Conservation (phyloP, 2,888 invertebrate genomes). For the Steinernema carpocapsae region DNA sequence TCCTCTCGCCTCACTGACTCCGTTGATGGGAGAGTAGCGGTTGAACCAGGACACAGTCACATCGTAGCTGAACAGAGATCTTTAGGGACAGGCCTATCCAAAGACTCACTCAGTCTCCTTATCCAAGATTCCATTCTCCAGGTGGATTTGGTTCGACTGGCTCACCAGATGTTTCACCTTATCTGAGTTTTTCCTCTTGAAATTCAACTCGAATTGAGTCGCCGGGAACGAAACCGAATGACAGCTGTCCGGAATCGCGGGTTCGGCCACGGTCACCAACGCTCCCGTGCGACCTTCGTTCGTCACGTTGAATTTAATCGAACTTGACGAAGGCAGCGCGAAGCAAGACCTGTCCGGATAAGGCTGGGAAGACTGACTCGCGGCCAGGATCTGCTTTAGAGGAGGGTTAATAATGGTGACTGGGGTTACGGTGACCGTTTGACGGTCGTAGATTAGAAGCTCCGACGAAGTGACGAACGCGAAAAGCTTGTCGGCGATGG, state of each 20-base stretch:
- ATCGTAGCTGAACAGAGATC: constrained; percentile 52
- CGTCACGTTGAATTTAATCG: constrained; percentile 61
- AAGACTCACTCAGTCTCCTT: constrained; percentile 65
- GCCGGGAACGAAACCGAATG: constrained; percentile 60
- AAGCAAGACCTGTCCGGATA: constrained; percentile 67
- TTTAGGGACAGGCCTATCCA: neutral
- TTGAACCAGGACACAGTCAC: constrained; percentile 65
- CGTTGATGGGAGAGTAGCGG: constrained; percentile 58
- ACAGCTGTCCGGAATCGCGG: constrained; percentile 46
- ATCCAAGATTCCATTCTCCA: constrained; percentile 67
- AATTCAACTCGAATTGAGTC: constrained; percentile 66
- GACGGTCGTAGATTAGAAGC: constrained; percentile 62
- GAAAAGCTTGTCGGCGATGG: constrained; percentile 67
- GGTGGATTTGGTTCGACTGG: constrained; percentile 55
- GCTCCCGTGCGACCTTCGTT: constrained; percentile 67
- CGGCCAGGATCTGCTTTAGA: constrained; percentile 65
- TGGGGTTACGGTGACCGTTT: constrained; percentile 49
- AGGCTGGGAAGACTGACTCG: constrained; percentile 66
- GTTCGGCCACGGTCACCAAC: constrained; percentile 53
- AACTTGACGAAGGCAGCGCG: constrained; percentile 58
- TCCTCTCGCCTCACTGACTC: constrained; percentile 50
- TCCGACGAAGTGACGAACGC: constrained; percentile 64
- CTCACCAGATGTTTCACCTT: constrained; percentile 61
- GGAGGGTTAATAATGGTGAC: constrained; percentile 64
- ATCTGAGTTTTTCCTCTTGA: constrained; percentile 62